Base-by-base conservation (phyloP, 2,888 invertebrate genomes). In the Scaptomyza cyrtandrae region DNA sequence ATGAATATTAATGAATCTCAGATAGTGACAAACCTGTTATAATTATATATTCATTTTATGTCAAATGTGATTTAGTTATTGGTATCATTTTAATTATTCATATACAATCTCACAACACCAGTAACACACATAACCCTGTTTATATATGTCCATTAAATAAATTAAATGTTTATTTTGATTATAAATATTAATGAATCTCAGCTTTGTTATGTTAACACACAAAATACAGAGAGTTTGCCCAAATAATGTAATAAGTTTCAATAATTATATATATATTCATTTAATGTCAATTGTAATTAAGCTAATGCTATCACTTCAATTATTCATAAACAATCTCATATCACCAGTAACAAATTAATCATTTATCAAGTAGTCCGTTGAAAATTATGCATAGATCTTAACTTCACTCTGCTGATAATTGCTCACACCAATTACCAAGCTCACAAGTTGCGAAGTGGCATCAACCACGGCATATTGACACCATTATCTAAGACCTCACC, bases 311-410 rank as follows among this genome's bases (percentile, higher is more conserved):
- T 29, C 6, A 6, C 7, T 6, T 35, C 11, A 19, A 46, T 13
- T 46, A n/a, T 50, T 24, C 33, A 33, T 29, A 10, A 10, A 33
- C 10, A 33, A 33, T 3, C 33, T 33, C 9, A 33, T 10, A 33
- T 10, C 7, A 33, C 10, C 3, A 29, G 33, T 0, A 33, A 33
- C 33, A 1, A 10, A 35, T 33, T 19, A 56, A 45, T 49, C 43
- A 13, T 13, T 33, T 14, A 13, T 43, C 19, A 52, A 14, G 19
- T 10, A 19, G 6, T 7, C 16, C 27, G 82, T 78, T 68, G 78
- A 68, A 78, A 81, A 85, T 80, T 85, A 78, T 57, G 62, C 53
- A 35, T 5, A 66, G 60, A 69, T 75, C 85, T 69, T 49, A 57
- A 67, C 16, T 33, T 44, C 16, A 13, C 35, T 27, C 6, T 39